These are phyloP conservation scores for Poecile montanus DNA, from an alignment of 2,797 vertebrate genomes.

Conservation along the genomic window DNA sequence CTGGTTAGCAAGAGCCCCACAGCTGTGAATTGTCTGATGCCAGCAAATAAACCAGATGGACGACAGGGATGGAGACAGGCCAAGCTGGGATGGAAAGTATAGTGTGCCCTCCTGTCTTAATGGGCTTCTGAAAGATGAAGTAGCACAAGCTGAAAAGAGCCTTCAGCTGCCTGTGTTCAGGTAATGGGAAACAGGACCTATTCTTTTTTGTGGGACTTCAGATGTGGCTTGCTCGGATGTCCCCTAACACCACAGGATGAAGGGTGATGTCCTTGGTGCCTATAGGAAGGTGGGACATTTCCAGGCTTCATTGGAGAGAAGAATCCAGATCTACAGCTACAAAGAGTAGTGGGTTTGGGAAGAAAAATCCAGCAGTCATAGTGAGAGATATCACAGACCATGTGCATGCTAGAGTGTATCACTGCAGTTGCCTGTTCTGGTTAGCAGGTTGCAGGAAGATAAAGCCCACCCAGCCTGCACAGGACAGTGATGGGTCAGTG, in stretches of 20 bases:
- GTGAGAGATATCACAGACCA: neutral
- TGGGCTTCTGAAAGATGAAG: conserved; percentile 60
- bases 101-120: conserved; percentile 53
- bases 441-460: neutral
- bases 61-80: conserved; percentile 21
- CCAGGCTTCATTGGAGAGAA: neutral
- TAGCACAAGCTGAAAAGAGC: conserved; percentile 27
- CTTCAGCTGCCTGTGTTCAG: neutral
- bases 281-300: neutral
- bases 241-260: neutral
- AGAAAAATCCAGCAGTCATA: neutral
- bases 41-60: conserved; percentile 72
- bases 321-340: neutral
- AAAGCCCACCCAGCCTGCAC: conserved; percentile 23
- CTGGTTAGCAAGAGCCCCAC: conserved; percentile 62
- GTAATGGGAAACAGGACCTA: neutral
- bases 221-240: neutral
- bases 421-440: conserved; percentile 12
- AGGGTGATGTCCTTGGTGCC: neutral
- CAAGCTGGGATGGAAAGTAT: conserved; percentile 57
- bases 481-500: neutral
- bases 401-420: neutral
- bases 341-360: neutral
- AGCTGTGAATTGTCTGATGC: conserved; percentile 59
- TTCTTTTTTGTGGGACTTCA: neutral